These are phyloP conservation scores for Drosophila quinaria DNA, from an alignment of 2,888 invertebrate genomes.

Conservation along the genomic window DNA sequence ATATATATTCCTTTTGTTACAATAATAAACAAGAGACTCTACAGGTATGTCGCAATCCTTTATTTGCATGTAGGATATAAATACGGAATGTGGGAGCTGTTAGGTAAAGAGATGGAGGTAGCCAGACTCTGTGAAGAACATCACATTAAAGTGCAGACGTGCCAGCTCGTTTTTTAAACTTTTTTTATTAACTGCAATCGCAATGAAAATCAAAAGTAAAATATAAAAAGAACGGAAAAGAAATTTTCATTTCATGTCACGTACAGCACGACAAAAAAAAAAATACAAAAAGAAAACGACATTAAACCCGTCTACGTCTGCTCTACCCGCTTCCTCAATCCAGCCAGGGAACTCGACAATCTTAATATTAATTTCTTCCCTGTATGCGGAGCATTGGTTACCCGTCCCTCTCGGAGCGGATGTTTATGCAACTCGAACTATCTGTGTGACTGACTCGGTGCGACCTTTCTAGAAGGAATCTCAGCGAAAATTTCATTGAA, in stretches of 20 bases:
- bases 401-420: constrained; percentile 27
- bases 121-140: constrained; percentile 10
- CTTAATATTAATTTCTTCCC: constrained; percentile 60
- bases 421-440: constrained; percentile 46
- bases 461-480: constrained; percentile 42
- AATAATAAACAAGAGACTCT: constrained; percentile 5
- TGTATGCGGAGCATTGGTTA: constrained; percentile 48
- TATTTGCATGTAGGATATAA: constrained; percentile 2
- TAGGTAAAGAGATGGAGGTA: not conserved
- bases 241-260: constrained; percentile 68
- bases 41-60: constrained; percentile 36
- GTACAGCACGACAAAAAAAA: constrained; percentile 48
- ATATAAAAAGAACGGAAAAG: constrained; percentile 26
- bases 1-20: not conserved
- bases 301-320: constrained; percentile 27
- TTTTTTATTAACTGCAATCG: constrained; percentile 38
- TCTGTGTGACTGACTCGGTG: not conserved
- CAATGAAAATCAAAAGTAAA: constrained; percentile 59
- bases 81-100: not conserved
- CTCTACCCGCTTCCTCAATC: constrained; percentile 10
- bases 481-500: constrained; percentile 54
- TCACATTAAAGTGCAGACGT: constrained; percentile 63
- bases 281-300: constrained; percentile 29
- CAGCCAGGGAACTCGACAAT: constrained; percentile 14
- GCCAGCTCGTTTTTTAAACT: constrained; percentile 42